Percentiles rank a stretch among this genome's conserved stretches.
These are phyloP conservation scores for Megatriorchis doriae DNA, from an alignment of 2,113 vertebrate genomes.

Conservation along the genomic window DNA sequence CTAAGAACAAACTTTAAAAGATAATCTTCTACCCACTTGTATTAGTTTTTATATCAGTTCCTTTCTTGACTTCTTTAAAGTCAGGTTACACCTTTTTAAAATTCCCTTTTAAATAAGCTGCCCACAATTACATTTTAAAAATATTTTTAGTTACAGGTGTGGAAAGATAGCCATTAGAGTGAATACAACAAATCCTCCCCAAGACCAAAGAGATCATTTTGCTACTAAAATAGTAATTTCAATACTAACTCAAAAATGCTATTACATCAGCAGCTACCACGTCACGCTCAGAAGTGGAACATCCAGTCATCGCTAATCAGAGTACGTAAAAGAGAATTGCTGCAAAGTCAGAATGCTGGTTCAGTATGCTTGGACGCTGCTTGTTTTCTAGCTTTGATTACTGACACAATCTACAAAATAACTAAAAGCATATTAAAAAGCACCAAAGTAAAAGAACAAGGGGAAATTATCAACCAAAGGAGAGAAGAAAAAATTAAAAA, in stretches of 20 bases:
- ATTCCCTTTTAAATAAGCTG: background rate
- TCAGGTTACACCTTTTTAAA: background rate
- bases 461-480: background rate
- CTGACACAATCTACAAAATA: background rate
- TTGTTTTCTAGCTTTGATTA: background rate
- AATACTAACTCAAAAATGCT: background rate
- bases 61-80: background rate
- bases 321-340: background rate
- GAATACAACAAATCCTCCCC: background rate
- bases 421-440: background rate
- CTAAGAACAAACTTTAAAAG: background rate
- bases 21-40: background rate
- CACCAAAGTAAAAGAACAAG: background rate
- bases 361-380: background rate
- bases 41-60: background rate
- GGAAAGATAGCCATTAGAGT: background rate
- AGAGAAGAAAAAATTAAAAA: background rate
- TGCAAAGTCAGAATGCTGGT: background rate
- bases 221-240: background rate
- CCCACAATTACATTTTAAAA: background rate
- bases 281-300: background rate
- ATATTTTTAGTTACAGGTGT: background rate
- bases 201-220: background rate
- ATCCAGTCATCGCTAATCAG: background rate
- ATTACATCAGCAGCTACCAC: background rate